Base-by-base conservation (phyloP, 1,140 invertebrate species). In the Augochlora pura region DNA sequence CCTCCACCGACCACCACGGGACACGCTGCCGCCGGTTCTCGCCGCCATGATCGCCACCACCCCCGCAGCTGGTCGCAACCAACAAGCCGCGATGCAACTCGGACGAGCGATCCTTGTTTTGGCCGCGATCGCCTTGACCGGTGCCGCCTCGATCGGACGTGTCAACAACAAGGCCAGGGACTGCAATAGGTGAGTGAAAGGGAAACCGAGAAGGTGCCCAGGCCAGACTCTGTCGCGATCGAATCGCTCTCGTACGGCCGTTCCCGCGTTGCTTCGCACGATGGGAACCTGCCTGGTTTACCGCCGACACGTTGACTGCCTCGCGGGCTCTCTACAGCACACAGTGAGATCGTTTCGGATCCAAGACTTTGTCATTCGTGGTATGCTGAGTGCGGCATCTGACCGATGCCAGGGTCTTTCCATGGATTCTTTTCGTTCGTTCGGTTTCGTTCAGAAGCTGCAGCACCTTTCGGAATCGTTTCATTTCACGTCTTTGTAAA, bases 181-280 rank as follows among this genome's bases (percentile, higher is more conserved):
- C 63, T 88, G 87, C 57, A 25, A 86, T 39, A 88, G 87, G 87
- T 88, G 71, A 86, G 87, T 81, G 64, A 84, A 82, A 83, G 81
- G 77, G 59, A 71, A 80, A 67, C 62, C 32, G 49, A 64, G 49
- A 67, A 62, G 38, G 60, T 57, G 54, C 49, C 39, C 10, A n/a
- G 6, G 8, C n/a, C 38, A 18, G 46, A 16, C 23, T 78, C 54
- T 7, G n/a, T 8, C 16, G 16, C 46, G 42, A 21, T 65, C n/a
- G 38, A 32, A 70, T 10, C 49, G 5, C 54, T 57, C 54, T 57
- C 54, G 54, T 57, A 7, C 54, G 8, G 5, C 6, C 54, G 54
- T 8, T 57, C 9, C 8, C 9, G 21, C 42, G 42, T 46, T 46
- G 10, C 42, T 46, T 46, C 21, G 16, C 4, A 6, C 21, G 42